Evolutionary conservation across 2,113 vertebrate species (phyloP).

Genomic region (Psittacara wagleri): DNA sequence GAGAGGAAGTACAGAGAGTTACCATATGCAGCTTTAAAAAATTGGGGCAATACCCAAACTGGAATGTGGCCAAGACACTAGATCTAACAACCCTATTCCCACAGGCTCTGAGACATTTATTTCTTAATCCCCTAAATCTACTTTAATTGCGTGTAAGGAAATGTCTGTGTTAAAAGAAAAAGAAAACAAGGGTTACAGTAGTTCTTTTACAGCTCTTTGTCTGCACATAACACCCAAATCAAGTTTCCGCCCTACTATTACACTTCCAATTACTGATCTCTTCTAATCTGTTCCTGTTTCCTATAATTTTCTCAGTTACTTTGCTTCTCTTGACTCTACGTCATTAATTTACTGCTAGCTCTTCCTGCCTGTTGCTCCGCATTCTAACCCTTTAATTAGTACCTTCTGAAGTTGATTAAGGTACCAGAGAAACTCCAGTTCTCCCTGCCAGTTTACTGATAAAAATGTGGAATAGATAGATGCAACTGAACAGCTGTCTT

Average conservation of each 20-base stretch:
- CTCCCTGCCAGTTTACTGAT: not conserved
- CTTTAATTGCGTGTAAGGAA: slow-evolving; percentile 44
- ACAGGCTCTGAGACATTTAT: not conserved
- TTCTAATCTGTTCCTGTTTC: not conserved
- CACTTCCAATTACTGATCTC: not conserved
- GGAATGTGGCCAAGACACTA: not conserved
- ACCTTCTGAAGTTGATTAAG: not conserved
- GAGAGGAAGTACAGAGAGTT: not conserved
- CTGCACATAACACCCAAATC: not conserved
- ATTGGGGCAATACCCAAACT: not conserved
- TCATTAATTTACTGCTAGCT: not conserved
- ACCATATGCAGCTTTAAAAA: not conserved
- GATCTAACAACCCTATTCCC: slow-evolving; percentile 1
- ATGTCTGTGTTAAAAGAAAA: not conserved
- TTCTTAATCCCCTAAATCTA: slow-evolving; percentile 38
- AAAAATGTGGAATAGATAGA: not conserved
- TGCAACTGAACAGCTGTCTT: not conserved
- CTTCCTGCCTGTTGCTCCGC: not conserved
- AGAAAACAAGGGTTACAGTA: not conserved
- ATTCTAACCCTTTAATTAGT: not conserved
- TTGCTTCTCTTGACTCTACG: not conserved
- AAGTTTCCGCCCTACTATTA: not conserved
- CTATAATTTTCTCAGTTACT: not conserved
- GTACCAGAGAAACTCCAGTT: not conserved
- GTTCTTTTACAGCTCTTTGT: slow-evolving; percentile 11